Percentiles rank a stretch among this genome's conserved stretches.
These are phyloP conservation scores for Trinorchestia longiramus DNA, from an alignment of 1,140 invertebrate genomes.

Conservation along the genomic window DNA sequence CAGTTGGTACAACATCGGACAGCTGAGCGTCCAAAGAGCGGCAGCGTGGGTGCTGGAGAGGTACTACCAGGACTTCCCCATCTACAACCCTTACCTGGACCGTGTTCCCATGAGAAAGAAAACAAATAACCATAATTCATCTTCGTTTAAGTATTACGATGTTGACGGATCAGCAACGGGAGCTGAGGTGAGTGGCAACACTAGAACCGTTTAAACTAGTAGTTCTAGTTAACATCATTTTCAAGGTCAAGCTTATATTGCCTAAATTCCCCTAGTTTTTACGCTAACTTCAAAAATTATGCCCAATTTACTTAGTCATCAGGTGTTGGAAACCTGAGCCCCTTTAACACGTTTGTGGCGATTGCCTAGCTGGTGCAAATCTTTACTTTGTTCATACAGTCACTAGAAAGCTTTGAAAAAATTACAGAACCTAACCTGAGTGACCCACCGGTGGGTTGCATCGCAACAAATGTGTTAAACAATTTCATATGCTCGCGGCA, in stretches of 20 bases:
- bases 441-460: too few species aligned
- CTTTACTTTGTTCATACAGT: too few species aligned
- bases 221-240: not conserved
- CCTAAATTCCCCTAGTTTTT: not conserved
- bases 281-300: not conserved
- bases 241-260: not conserved
- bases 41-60: constrained; percentile 93
- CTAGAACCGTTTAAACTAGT: not conserved
- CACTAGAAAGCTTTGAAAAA: too few species aligned
- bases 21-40: constrained; percentile 93
- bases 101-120: constrained; percentile 85
- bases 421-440: too few species aligned
- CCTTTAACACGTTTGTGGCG: too few species aligned
- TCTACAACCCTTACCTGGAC: constrained; percentile 96
- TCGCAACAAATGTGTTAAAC: too few species aligned
- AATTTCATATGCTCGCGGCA: not conserved
- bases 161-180: constrained; percentile 80
- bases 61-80: constrained; percentile 96
- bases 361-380: too few species aligned
- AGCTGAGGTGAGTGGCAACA: constrained; percentile 59
- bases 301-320: not conserved
- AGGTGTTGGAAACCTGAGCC: not conserved
- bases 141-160: constrained; percentile 96
- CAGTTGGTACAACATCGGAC: constrained; percentile 83
- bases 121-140: constrained; percentile 60